These are phyloP conservation scores for Clarias pachynema DNA, from an alignment of 2,797 vertebrate genomes.

Conservation along the genomic window DNA sequence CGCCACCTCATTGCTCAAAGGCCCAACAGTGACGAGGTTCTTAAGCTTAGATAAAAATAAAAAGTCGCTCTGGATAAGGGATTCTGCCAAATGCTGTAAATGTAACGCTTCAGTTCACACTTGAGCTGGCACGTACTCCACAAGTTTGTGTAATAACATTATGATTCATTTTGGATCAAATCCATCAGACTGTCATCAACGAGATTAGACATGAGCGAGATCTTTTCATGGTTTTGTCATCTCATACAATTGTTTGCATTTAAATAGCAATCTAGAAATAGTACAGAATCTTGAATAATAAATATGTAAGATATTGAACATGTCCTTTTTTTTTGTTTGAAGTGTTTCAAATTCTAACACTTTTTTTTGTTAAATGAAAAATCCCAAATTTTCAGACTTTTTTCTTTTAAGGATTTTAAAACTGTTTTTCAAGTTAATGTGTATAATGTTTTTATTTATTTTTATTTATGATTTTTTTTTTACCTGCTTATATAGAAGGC, in stretches of 20 bases:
- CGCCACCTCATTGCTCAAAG: no score
- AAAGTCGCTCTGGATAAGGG: no score
- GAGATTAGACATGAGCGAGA: neutral
- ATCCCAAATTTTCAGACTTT: no score
- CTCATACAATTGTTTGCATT: neutral
- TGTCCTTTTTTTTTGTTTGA: neutral
- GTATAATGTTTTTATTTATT: no score
- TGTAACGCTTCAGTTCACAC: neutral
- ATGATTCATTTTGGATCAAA: neutral
- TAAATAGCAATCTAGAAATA: neutral
- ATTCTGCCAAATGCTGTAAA: no score
- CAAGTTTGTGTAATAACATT: neutral
- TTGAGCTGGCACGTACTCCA: neutral
- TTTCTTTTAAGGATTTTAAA: no score
- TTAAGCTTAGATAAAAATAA: no score
- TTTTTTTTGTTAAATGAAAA: no score
- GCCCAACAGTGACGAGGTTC: no score
- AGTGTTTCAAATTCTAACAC: neutral
- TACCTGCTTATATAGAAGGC: no score
- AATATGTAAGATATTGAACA: neutral
- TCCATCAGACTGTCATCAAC: neutral
- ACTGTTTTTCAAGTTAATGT: no score
- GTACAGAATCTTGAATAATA: neutral
- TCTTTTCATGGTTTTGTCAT: neutral
- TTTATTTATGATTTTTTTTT: no score